Conservation (phyloP, 1,140 invertebrate species). For the Apis cerana region DNA sequence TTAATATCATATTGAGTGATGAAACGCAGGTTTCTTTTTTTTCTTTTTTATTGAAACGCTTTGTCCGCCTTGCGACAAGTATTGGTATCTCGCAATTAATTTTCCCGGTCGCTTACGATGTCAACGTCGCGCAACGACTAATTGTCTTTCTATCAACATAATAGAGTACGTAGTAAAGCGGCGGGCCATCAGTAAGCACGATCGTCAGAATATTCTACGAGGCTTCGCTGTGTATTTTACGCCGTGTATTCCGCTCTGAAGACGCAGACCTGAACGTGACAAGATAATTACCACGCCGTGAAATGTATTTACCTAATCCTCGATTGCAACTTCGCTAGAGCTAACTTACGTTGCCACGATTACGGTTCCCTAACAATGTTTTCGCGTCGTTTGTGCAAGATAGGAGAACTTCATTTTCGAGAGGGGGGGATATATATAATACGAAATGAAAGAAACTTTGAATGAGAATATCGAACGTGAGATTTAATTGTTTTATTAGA, state of each 20-base stretch:
- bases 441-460: no score
- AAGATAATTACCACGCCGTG: slow-evolving; percentile 41
- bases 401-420: background rate
- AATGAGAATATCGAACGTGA: no score
- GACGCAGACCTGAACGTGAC: slow-evolving; percentile 26
- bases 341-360: no score
- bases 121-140: slow-evolving; percentile 37
- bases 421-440: no score
- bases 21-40: slow-evolving; percentile 4
- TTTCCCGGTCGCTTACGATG: slow-evolving; percentile 37
- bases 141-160: slow-evolving; percentile 54
- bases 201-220: slow-evolving; percentile 46
- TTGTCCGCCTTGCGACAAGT: background rate
- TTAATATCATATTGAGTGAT: background rate
- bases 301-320: slow-evolving; percentile 37
- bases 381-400: background rate
- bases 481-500: no score
- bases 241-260: slow-evolving; percentile 24
- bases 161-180: slow-evolving; percentile 46
- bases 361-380: background rate
- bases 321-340: background rate
- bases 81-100: slow-evolving; percentile 36
- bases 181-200: slow-evolving; percentile 44
- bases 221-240: slow-evolving; percentile 42
- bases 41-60: slow-evolving; percentile 10